Evolutionary conservation across 2,797 vertebrate species (phyloP), one percentile per base, ranked within the genome.

Genomic region (Florisuga fusca): DNA sequence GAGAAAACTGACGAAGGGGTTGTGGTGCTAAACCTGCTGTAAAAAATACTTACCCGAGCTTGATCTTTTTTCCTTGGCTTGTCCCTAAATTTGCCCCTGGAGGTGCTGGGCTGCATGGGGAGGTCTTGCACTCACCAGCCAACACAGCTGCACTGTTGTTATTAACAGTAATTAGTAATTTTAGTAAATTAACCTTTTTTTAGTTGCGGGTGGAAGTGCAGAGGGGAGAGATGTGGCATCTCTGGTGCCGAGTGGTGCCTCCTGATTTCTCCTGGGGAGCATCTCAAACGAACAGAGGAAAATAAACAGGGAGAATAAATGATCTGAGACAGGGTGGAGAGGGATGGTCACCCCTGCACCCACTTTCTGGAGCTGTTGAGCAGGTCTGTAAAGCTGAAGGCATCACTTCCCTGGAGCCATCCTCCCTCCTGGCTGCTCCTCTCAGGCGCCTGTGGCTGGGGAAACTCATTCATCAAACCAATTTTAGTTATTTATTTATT

Each of bases 391-490:
- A 20, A 55, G 64, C 23, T n/a, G 55, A 69, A 43, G 63, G 62
- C 51, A 72, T 77, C 4, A 1, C 58, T 46, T 58, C 33, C 59
- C 81, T 68, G 76, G 59, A 64, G 66, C 55, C 36, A 10, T 3
- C 36, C 55, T 55, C 11, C 45, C 46, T 89, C 55, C 62, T 53
- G 58, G 58, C 45, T 78, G 61, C 54, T 78, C 33, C 66, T 34
- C 0, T 1, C 26, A 12, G 68, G 26, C 9, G 1, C 1, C 17
- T 5, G 2, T 4, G 3, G 53, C 64, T 1, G 4, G 67, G 36
- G 36, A 79, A 59, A 33, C 0, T 1, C 57, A 17, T 62, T 68
- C 5, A 2, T 62, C 76, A 72, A 55, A 29, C 2, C 21, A 5
- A 2, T 14, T 45, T n/a, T 29, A 38, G 53, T 54, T 43, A 21